Conservation (phyloP, 2,888 invertebrate genomes). For the Hoplodrina ambigua region DNA sequence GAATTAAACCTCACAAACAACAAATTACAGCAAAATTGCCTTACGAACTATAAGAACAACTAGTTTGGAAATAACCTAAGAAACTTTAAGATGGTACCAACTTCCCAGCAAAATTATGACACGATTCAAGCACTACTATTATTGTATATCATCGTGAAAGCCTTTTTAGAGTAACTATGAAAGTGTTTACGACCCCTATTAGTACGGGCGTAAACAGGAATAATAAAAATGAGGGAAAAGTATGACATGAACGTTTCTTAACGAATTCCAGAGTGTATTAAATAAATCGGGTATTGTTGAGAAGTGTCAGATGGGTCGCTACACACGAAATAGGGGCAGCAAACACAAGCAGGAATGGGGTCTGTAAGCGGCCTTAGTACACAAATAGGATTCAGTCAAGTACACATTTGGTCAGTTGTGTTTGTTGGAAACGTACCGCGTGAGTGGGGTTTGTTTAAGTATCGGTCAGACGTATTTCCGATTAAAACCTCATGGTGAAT, state of each 20-base stretch:
- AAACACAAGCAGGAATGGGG: constrained; percentile 48
- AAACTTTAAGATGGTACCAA: constrained; percentile 41
- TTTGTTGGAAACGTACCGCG: constrained; percentile 34
- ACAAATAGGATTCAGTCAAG: constrained; percentile 57
- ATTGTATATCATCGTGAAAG: constrained; percentile 52
- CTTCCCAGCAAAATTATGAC: constrained; percentile 50
- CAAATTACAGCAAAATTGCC: constrained; percentile 23
- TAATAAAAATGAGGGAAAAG: constrained; percentile 43
- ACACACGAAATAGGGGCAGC: constrained; percentile 42
- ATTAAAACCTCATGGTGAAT: constrained; percentile 33
- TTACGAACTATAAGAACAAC: constrained; percentile 22
- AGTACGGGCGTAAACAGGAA: constrained; percentile 46
- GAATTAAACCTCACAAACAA: constrained; percentile 19
- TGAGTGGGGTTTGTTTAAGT: constrained; percentile 44
- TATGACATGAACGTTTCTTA: constrained; percentile 31
- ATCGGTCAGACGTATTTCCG: constrained; percentile 39
- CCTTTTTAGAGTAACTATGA: constrained; percentile 56
- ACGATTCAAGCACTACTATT: constrained; percentile 37
- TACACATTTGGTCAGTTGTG: constrained; percentile 54
- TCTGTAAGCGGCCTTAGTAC: constrained; percentile 37
- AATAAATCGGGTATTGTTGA: constrained; percentile 8
- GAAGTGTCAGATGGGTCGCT: constrained; percentile 11
- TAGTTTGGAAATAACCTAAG: constrained; percentile 40
- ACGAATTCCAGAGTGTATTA: constrained; percentile 8
- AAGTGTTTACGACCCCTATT: constrained; percentile 54